Evolutionary conservation across 2,113 vertebrate genomes (phyloP).

Genomic region (Ursus arctos): DNA sequence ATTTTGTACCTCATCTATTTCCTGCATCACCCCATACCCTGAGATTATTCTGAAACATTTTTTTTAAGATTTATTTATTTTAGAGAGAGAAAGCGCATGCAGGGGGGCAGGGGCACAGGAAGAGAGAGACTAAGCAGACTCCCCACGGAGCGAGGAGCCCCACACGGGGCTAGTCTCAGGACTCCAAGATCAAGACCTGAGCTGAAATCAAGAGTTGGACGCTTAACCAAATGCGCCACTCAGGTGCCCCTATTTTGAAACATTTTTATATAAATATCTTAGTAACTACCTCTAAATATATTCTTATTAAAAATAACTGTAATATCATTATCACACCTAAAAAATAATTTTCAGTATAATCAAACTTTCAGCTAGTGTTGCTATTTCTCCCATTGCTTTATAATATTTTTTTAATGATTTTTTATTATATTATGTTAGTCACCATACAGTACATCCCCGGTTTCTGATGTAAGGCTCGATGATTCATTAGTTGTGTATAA

Average conservation of each 20-base stretch:
- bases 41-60: not conserved
- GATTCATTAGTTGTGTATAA: too few relatives aligned
- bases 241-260: not conserved
- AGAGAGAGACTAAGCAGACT: not conserved
- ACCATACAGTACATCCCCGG: too few relatives aligned
- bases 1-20: not conserved
- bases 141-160: not conserved
- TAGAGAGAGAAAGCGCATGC: not conserved
- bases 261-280: not conserved
- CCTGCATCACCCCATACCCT: not conserved
- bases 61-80: not conserved
- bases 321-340: not conserved
- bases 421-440: too few relatives aligned
- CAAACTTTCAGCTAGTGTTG: not conserved
- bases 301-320: not conserved
- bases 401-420: not conserved
- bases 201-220: not conserved
- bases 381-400: not conserved
- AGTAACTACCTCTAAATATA: not conserved
- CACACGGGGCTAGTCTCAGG: not conserved
- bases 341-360: not conserved
- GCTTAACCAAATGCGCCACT: not conserved
- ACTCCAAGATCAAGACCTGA: not conserved
- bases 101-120: not conserved
- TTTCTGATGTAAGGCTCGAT: too few relatives aligned